Percentiles rank a stretch among this genome's conserved stretches.
Evolutionary conservation across 1,140 invertebrate species (phyloP).

Genomic region (Diorhabda sublineata): DNA sequence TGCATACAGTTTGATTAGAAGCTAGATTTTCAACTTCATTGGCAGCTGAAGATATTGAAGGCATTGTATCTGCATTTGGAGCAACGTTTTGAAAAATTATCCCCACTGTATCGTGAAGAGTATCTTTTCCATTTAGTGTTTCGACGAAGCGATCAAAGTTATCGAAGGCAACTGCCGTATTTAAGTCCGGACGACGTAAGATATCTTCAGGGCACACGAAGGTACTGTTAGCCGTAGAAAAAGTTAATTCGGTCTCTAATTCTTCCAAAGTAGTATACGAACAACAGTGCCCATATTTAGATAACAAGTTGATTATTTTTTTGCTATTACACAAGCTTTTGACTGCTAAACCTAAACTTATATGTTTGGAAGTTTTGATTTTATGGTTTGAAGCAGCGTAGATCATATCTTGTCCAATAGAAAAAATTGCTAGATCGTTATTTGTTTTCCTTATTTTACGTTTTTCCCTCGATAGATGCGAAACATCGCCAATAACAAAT

Average conservation of each 20-base stretch:
- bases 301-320: no score
- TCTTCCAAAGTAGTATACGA: background rate
- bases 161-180: background rate
- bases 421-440: constrained; percentile 17
- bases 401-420: constrained; percentile 18
- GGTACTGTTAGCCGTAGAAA: constrained; percentile 10
- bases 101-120: no score
- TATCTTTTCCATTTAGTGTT: no score
- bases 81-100: no score
- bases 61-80: no score
- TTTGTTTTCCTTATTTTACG: constrained; percentile 12
- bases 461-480: constrained; percentile 14
- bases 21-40: no score
- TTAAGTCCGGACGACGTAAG: constrained; percentile 7
- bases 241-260: constrained; percentile 17
- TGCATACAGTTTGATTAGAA: no score
- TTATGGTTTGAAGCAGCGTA: constrained; percentile 15
- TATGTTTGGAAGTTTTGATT: constrained; percentile 13
- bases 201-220: constrained; percentile 7
- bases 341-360: no score
- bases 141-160: background rate
- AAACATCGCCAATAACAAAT: constrained; percentile 19
- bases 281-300: no score
- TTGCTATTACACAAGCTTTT: no score
- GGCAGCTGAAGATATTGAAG: no score